Evolutionary conservation across 1,140 invertebrate species (phyloP).

Genomic region (Hyles vespertilio): DNA sequence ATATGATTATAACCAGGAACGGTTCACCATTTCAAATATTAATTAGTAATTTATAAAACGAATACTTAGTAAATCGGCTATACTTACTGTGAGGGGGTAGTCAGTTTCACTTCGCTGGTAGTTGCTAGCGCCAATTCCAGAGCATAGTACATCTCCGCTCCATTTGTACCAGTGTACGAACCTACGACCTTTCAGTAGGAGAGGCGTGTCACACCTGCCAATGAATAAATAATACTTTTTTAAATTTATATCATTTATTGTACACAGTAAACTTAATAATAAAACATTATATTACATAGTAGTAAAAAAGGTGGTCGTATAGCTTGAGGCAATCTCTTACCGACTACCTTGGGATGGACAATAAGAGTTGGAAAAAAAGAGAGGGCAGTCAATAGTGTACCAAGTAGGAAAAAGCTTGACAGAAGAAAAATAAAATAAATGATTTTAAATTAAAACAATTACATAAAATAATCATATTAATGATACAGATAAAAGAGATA

Average conservation of each 20-base stretch:
- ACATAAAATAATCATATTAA: background rate
- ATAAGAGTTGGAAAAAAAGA: too few species aligned
- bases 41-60: background rate
- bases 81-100: constrained; percentile 53
- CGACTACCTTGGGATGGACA: too few species aligned
- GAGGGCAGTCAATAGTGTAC: too few species aligned
- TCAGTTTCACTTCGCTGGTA: constrained; percentile 27
- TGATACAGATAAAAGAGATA: background rate
- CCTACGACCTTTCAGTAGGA: constrained; percentile 50
- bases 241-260: background rate
- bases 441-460: too few species aligned
- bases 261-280: background rate
- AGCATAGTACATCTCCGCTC: constrained; percentile 61
- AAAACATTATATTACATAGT: too few species aligned
- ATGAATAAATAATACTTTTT: background rate
- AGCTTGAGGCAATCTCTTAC: too few species aligned
- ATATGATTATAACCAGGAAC: background rate
- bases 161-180: constrained; percentile 74
- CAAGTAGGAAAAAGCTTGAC: too few species aligned
- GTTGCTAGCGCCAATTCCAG: constrained; percentile 17
- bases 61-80: background rate
- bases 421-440: too few species aligned
- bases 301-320: too few species aligned
- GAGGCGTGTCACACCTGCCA: constrained; percentile 62
- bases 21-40: background rate